Base-by-base conservation (phyloP, 2,797 vertebrate genomes). In the Thripadectes ignobilis region DNA sequence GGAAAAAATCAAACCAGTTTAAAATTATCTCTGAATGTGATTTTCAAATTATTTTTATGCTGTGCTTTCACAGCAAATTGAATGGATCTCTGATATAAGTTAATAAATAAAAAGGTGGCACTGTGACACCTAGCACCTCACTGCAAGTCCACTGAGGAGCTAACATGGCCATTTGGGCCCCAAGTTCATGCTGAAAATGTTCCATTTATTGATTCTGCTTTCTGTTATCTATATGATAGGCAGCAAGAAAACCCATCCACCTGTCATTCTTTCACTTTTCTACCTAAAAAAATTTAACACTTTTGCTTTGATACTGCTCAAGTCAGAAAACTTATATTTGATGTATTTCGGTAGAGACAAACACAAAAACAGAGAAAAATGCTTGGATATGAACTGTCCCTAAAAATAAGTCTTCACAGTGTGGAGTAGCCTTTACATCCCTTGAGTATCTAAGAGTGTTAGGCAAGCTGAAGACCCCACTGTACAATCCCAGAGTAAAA, bases 221-320 rank as follows among this genome's bases (percentile, higher is more conserved):
- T 49, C 52, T 69, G 8, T 29, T 19, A 54, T 18, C 21, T 69
- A n/a, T 19, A 39, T 43, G 46, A 30, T 7, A 54, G 16, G 20
- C 14, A 48, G 24, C 0, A 1, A 29, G 3, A 18, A 52, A 54
- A 54, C 4, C 17, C 20, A 39, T 36, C 17, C 9, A 46, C 9
- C 26, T 27, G 26, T 10, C 11, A 27, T 36, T 71, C 48, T 71
- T 80, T 66, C 27, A 36, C 7, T 41, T 74, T 49, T 59, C 51
- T 52, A n/a, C 8, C 24, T 21, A 41, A 87, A 32, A 69, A 61
- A 49, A 9, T 5, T 15, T 62, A 80, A 57, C 4, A 24, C 11
- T 21, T 76, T 76, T 61, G 16, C 12, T 52, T 62, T 63, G 38
- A 67, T 58, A 26, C 7, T 41, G 17, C 17, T 67, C 18, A 34